phyloP scores from a whole-genome alignment of 2,797 vertebrate genomes.

The Tinamus major region DNA sequence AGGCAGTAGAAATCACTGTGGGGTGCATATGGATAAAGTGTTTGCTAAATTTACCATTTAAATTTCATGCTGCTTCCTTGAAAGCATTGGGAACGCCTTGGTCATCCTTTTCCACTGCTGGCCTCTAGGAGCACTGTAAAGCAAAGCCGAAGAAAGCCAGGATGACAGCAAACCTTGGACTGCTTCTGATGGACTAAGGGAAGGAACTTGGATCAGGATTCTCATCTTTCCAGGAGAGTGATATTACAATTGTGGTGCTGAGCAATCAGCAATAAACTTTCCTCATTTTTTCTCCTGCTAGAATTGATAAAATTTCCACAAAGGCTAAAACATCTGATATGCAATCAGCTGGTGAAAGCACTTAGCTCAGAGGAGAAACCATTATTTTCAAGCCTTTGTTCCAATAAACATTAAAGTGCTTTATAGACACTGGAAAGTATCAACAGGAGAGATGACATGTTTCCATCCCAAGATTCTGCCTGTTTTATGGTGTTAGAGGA shows the following conservation, averaged over 20 bases:
- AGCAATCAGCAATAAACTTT: conserved; percentile 22
- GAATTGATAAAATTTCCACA: conserved; percentile 44
- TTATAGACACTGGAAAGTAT: conserved; percentile 36
- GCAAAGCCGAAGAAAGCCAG: neutral
- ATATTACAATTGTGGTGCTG: neutral
- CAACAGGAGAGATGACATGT: conserved; percentile 8
- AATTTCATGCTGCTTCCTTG: neutral
- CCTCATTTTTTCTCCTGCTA: conserved; percentile 3
- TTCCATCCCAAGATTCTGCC: neutral
- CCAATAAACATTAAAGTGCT: conserved; percentile 56
- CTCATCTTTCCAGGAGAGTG: neutral
- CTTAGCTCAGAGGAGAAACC: neutral
- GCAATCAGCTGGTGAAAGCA: conserved; percentile 61
- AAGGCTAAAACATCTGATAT: conserved; percentile 40
- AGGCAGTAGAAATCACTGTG: neutral
- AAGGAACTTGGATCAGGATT: neutral
- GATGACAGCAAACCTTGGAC: neutral
- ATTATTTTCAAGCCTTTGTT: conserved; percentile 58
- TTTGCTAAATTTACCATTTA: neutral
- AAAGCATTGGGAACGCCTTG: neutral
- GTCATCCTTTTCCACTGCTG: accelerated
- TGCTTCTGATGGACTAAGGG: neutral
- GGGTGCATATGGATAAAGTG: neutral
- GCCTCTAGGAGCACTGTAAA: neutral
- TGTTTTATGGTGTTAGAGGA: neutral